These are phyloP conservation scores for Clavelina lepadiformis DNA, from an alignment of 23 tunicate species.

Conservation along the genomic window DNA sequence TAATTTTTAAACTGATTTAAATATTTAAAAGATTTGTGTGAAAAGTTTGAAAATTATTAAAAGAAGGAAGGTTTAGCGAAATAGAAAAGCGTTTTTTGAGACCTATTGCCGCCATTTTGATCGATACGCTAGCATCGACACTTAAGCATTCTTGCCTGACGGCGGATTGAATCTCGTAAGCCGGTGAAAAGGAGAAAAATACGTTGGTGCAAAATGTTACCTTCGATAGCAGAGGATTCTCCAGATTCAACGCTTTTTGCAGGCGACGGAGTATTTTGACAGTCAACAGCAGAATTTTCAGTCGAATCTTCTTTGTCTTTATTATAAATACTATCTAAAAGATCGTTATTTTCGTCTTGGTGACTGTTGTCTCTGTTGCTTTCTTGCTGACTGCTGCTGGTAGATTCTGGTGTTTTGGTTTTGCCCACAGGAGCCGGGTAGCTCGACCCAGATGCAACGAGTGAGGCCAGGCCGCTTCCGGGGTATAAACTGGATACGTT, in stretches of 20 bases:
- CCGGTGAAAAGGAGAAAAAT: no score
- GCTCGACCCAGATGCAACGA: slow-evolving; percentile 66
- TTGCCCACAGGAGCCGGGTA: slow-evolving; percentile 20
- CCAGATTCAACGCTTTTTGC: slow-evolving; percentile 40
- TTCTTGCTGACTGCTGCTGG: neutral
- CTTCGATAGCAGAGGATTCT: slow-evolving; percentile 37
- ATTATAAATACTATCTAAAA: neutral
- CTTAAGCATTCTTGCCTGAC: no score
- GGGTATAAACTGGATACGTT: slow-evolving; percentile 48
- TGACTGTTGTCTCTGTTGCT: neutral
- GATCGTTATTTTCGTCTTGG: neutral
- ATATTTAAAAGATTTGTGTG: no score
- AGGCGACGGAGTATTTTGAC: slow-evolving; percentile 28
- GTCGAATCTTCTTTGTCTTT: neutral
- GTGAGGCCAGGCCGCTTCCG: slow-evolving; percentile 87
- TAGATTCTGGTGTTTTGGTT: slow-evolving; percentile 4
- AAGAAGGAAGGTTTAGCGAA: no score
- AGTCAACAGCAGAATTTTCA: neutral
- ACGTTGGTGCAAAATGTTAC: no score
- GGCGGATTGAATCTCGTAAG: no score
- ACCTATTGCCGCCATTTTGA: no score
- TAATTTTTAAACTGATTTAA: no score
- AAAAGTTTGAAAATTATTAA: no score
- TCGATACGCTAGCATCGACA: no score
- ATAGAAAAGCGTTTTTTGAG: no score